phyloP scores from a whole-genome alignment of 1,140 invertebrate species.

The Eulimnadia texana region DNA sequence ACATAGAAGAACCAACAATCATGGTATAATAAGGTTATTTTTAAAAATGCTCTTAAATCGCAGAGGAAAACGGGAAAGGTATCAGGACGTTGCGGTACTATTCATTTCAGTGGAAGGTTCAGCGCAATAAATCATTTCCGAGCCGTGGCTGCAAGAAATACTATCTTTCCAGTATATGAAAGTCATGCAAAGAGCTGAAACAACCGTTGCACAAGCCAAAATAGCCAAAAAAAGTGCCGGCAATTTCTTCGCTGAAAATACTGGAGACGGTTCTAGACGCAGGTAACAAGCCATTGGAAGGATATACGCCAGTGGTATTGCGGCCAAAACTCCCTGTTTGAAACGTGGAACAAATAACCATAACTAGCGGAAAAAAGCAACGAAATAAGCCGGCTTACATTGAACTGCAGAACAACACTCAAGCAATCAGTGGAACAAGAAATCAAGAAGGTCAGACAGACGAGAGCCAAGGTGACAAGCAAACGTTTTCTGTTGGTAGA shows the following conservation, averaged over 20 bases:
- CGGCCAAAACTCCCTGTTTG: slow-evolving; percentile 63
- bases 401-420: slow-evolving; percentile 67
- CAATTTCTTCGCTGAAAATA: slow-evolving; percentile 51
- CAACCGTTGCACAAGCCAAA: slow-evolving; percentile 54
- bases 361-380: background rate
- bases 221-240: slow-evolving; percentile 51
- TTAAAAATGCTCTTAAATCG: too few species aligned
- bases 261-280: slow-evolving; percentile 51
- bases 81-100: too few species aligned
- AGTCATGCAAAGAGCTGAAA: slow-evolving; percentile 41
- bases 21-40: too few species aligned
- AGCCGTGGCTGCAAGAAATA: slow-evolving; percentile 44
- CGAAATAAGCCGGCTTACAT: slow-evolving; percentile 39
- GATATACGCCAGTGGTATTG: slow-evolving; percentile 70
- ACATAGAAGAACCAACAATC: too few species aligned
- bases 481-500: slow-evolving; percentile 21
- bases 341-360: too few species aligned
- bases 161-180: slow-evolving; percentile 35
- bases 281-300: slow-evolving; percentile 66
- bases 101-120: too few species aligned
- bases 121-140: slow-evolving; percentile 42
- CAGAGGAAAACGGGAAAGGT: too few species aligned
- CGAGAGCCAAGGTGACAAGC: slow-evolving; percentile 42
- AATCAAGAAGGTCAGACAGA: slow-evolving; percentile 50
- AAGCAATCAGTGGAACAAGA: slow-evolving; percentile 76